Evolutionary conservation across 2,113 vertebrate genomes (phyloP).

Genomic region (Apodemus sylvaticus): DNA sequence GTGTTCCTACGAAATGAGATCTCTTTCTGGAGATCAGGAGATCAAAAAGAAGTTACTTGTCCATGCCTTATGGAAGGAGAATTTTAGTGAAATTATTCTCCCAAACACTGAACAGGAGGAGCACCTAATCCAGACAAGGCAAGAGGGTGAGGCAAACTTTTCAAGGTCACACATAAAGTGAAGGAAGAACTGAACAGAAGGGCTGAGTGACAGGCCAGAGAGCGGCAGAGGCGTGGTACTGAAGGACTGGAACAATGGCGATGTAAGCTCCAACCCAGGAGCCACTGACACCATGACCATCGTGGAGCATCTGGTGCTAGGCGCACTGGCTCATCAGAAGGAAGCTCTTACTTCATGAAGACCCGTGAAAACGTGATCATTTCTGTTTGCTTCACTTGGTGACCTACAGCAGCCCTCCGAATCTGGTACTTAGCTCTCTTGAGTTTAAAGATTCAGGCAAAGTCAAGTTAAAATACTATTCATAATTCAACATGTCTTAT

Average conservation of each 20-base stretch:
- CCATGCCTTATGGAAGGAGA: background rate
- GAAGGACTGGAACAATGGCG: background rate
- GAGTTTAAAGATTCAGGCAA: slow-evolving; percentile 8
- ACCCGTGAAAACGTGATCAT: background rate
- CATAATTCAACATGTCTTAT: slow-evolving; percentile 13
- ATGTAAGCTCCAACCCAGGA: slow-evolving; percentile 13
- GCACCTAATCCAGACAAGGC: background rate
- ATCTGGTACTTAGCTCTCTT: background rate
- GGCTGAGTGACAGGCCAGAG: background rate
- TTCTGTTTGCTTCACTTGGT: background rate
- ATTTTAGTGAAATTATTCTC: slow-evolving; percentile 9
- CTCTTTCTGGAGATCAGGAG: background rate
- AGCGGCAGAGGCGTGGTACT: background rate
- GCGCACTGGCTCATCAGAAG: slow-evolving; percentile 11
- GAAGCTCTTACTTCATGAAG: background rate
- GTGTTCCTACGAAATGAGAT: background rate
- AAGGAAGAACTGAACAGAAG: background rate
- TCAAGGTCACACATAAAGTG: background rate
- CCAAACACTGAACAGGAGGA: background rate
- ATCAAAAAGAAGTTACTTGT: background rate
- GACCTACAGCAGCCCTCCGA: background rate
- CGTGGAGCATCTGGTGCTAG: slow-evolving; percentile 1
- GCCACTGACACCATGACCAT: background rate
- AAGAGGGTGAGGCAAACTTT: background rate
- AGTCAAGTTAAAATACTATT: slow-evolving; percentile 36